Conservation (phyloP, 2,113 vertebrate species). For the Atractosteus spatula region DNA sequence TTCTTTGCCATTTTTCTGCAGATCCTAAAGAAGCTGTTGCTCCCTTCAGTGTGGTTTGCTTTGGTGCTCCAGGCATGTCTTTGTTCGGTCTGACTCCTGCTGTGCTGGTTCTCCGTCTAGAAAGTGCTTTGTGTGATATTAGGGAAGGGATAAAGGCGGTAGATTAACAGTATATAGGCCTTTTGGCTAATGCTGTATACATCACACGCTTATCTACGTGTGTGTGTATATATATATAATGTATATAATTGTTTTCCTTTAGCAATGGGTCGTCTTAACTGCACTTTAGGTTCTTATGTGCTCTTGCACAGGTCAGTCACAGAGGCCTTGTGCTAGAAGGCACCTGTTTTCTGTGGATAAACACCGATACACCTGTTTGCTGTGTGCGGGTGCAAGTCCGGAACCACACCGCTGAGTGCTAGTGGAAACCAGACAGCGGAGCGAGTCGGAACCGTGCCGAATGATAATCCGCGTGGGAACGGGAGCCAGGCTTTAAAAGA, state of each 20-base stretch:
- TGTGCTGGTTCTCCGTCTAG: not conserved
- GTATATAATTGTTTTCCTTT: constrained; percentile 9
- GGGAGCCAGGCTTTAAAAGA: constrained; percentile 29
- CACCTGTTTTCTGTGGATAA: not conserved
- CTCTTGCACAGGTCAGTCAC: constrained; percentile 26
- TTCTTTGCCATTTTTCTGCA: constrained; percentile 67
- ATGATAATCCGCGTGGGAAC: constrained; percentile 25
- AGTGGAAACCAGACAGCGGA: not conserved
- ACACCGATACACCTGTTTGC: not conserved
- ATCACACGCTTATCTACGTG: not conserved
- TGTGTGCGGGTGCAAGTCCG: too few species aligned
- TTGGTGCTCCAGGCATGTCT: not conserved
- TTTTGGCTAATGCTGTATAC: not conserved
- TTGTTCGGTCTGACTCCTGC: not conserved
- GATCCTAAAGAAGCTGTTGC: not conserved
- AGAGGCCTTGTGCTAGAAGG: not conserved
- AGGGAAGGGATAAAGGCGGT: not conserved
- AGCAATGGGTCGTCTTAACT: constrained; percentile 10
- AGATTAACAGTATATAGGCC: not conserved
- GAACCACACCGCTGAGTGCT: not conserved
- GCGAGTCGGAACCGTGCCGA: constrained; percentile 13
- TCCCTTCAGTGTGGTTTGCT: not conserved
- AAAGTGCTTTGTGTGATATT: not conserved
- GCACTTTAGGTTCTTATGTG: constrained; percentile 36
- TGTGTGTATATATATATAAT: not conserved